A percentile compares a stretch with the other conserved stretches of the same genome.
These are phyloP conservation scores for Nasonia longicornis DNA, from an alignment of 1,140 invertebrate genomes.

Conservation along the genomic window DNA sequence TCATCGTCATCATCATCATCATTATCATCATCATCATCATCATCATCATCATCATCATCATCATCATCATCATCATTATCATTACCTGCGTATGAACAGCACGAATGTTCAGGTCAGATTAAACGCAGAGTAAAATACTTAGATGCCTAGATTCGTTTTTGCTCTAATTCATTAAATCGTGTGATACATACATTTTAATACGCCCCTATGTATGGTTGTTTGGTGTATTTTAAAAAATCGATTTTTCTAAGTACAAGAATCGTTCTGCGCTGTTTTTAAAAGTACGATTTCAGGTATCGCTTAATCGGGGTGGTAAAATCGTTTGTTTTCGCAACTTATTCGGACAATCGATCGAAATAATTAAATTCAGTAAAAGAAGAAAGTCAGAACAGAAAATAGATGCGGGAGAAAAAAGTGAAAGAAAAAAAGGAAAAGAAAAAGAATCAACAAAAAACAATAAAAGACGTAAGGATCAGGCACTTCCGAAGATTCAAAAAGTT, in stretches of 20 bases:
- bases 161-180: slow-evolving; percentile 40
- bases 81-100: slow-evolving; percentile 64
- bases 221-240: neutral
- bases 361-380: slow-evolving; percentile 6
- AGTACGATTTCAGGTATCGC: too few relatives aligned
- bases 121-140: slow-evolving; percentile 17
- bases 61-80: slow-evolving; percentile 71
- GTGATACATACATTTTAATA: slow-evolving; percentile 24
- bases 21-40: slow-evolving; percentile 67
- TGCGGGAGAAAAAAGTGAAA: slow-evolving; percentile 30
- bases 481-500: slow-evolving; percentile 36
- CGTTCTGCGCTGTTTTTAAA: neutral
- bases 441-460: slow-evolving; percentile 42
- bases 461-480: slow-evolving; percentile 42
- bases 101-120: slow-evolving; percentile 50
- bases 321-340: neutral
- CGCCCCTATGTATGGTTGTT: neutral
- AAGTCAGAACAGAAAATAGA: neutral
- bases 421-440: slow-evolving; percentile 28
- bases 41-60: slow-evolving; percentile 69
- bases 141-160: slow-evolving; percentile 35
- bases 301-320: neutral
- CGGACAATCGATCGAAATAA: neutral
- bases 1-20: slow-evolving; percentile 67
- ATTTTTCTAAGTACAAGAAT: neutral